These are phyloP conservation scores for Drosophila setifemur DNA, from an alignment of 1,140 invertebrate genomes.

Conservation along the genomic window DNA sequence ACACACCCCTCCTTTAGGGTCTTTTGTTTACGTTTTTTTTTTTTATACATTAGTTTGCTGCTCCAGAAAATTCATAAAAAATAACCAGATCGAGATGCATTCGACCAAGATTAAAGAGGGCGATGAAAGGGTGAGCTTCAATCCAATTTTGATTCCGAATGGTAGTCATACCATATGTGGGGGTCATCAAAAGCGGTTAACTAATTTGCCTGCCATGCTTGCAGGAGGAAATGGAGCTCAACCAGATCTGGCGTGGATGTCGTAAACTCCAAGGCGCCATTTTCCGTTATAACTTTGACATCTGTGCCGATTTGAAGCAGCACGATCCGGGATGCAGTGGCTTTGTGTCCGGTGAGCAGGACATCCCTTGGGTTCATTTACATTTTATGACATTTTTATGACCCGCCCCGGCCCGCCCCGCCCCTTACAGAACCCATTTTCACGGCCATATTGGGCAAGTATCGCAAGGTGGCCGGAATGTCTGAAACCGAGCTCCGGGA, in stretches of 20 bases:
- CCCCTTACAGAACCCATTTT: conserved; percentile 88
- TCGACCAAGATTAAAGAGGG: conserved; percentile 62
- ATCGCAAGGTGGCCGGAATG: conserved; percentile 85
- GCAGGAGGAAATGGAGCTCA: conserved; percentile 71
- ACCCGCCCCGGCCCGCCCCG: conserved; percentile 1
- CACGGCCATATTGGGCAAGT: conserved; percentile 86
- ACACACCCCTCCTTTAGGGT: neutral
- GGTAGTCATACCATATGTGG: neutral
- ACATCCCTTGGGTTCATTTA: conserved; percentile 9
- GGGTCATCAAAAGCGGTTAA: conserved; percentile 27
- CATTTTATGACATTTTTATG: conserved; percentile 45
- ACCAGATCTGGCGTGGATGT: conserved; percentile 88
- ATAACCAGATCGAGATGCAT: conserved; percentile 47
- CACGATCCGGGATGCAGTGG: conserved; percentile 86
- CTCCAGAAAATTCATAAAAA: conserved; percentile 28
- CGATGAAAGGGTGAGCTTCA: conserved; percentile 62
- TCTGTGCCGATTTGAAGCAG: conserved; percentile 87
- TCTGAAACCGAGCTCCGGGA: conserved; percentile 87
- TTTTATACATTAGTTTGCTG: conserved; percentile 1
- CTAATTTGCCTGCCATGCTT: conserved; percentile 26
- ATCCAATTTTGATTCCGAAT: neutral
- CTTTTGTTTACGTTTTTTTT: conserved; percentile 27
- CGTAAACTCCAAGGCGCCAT: conserved; percentile 89
- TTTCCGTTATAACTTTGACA: conserved; percentile 86
- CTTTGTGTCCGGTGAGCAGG: conserved; percentile 86